Base-by-base conservation (phyloP, 2,113 vertebrate genomes). In the Forbesichthys agassizii region DNA sequence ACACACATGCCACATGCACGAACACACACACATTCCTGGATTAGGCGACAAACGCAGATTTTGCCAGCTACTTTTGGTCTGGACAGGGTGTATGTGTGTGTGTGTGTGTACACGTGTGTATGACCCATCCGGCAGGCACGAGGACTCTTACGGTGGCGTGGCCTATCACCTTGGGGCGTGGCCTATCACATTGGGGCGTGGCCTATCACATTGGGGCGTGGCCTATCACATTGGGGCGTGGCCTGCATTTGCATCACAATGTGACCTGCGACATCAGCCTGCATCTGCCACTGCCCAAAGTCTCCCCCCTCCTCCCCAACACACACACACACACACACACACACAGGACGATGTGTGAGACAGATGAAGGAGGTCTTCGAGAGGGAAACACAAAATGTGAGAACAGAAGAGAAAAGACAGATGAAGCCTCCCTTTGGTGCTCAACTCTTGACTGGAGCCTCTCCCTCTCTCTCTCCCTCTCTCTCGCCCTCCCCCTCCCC, bases 191-290 rank as follows among this genome's bases (percentile, higher is more conserved):
- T 0, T 3, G 27, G 27, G 27, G 27, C 27, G 27, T 27, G 27
- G 27, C 27, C 27, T 27, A 2, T 27, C 27, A 27, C 27, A 2
- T 0, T 27, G 27, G 27, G 27, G 27, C 27, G 27, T 27, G 27
- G 27, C 27, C 27, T 27, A 2, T 27, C 27, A 27, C 27, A 27
- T 0, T 27, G 27, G 27, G 27, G 83, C 74, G 81, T 88, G 90
- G 86, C 89, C 91, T 90, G 90, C 84, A 91, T 93, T 88, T 86
- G 68, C 69, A 48, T 73, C 88, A 88, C 91, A 93, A 93, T 94
- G 90, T 76, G 87, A 94, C 91, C 92, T 90, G 86, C 93, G 92
- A 93, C 93, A 92, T 92, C 90, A 90, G 88, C 75, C 63, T 27
- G 2, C 33, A 73, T 76, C 84, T 87, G 87, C 84, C 71, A 82